Base-by-base conservation (phyloP, 2,797 vertebrate species). In the Hirundo rustica region DNA sequence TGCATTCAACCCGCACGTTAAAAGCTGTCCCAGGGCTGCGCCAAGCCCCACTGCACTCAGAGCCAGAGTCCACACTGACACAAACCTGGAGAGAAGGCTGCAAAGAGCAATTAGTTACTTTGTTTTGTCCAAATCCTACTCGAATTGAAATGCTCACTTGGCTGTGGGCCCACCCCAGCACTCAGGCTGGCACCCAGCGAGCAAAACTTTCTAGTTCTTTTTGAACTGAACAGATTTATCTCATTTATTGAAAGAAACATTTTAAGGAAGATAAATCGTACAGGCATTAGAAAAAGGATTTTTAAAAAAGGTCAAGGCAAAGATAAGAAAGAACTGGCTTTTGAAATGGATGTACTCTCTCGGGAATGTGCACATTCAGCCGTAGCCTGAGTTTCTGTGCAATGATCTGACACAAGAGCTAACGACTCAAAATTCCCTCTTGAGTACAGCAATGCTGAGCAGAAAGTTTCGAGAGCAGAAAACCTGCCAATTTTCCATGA, bases 1-100 rank as follows among this genome's bases (percentile, higher is more conserved):
- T 16, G 58, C 58, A 44, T 32, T 67, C 76, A 64, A 61, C 34
- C 30, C 40, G 53, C 45, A 45, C 0, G 0, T 8, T 44, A 66
- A 88, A 54, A 80, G 51, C 74, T 0, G 2, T 26, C 67, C 58
- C 5, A 61, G 70, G 0, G 0, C 44, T 60, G 51, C 1, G 30
- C 78, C 75, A 29, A 88, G 75, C 53, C 65, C 58, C 11, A 1
- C 76, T 38, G 66, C 13, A 10, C 67, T 29, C 44, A 30, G 72
- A 93, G 86, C 32, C 82, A 44, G 76, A 72, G 94, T 79, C 77
- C 55, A 66, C 42, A 45, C 58, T 12, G 40, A 68, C 62, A 66
- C 55, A 88, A 76, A 90, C 34, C 76, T 61, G 60, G 74, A 61
- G 34, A 65, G 67, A 82, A 81, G 29, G 62, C 58, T 40, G 48